Conservation (phyloP, 2,797 vertebrate genomes). For the Sebastes paucispinis region DNA sequence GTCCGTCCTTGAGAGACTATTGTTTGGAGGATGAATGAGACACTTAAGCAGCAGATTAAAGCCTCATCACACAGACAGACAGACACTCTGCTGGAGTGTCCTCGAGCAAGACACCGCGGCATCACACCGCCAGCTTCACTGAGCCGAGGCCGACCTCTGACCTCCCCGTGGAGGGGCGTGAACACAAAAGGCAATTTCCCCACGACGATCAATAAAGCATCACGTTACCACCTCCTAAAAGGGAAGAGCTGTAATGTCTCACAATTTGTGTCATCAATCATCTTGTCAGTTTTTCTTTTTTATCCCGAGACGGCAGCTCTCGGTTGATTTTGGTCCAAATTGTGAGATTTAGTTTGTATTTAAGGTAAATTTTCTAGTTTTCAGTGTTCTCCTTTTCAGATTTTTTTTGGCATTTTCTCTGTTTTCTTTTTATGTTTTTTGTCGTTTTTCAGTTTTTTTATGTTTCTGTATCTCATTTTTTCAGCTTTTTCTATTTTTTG, state of each 20-base stretch:
- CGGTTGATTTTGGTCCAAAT: background rate
- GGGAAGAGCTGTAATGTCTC: slow-evolving; percentile 34
- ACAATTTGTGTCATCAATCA: slow-evolving; percentile 53
- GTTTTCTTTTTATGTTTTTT: background rate
- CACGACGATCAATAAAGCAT: slow-evolving; percentile 39
- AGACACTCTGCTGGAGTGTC: background rate
- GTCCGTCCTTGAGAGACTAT: background rate
- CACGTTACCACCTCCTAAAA: slow-evolving; percentile 26
- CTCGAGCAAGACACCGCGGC: background rate
- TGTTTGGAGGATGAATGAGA: background rate
- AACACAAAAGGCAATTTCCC: slow-evolving; percentile 19
- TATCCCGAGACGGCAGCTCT: background rate
- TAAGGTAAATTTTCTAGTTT: too few species aligned
- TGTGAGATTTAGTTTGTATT: background rate
- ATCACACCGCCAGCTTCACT: background rate
- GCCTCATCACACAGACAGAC: background rate
- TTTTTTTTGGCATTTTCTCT: background rate
- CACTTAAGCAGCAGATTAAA: background rate
- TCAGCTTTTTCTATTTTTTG: background rate
- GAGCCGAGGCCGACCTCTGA: slow-evolving; percentile 13
- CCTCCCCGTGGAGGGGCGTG: background rate
- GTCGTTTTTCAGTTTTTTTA: background rate
- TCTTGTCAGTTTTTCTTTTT: background rate
- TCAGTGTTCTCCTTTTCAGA: too few species aligned
- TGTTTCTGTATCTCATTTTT: background rate